phyloP scores from a whole-genome alignment of 2,888 invertebrate species.

The Pandemis cinnamomeana region DNA sequence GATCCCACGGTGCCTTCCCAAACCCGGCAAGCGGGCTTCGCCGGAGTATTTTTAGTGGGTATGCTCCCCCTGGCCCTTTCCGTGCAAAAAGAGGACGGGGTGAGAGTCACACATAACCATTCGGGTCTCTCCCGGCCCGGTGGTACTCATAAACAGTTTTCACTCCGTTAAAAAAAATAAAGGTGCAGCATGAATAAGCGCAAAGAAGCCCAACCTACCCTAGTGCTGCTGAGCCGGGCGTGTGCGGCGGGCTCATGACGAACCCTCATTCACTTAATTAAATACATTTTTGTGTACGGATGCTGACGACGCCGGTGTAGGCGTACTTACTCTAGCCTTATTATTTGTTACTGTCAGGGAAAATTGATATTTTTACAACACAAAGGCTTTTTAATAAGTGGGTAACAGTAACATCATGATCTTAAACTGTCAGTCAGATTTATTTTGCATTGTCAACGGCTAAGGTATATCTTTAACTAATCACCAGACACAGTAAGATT shows the following conservation, averaged over 20 bases:
- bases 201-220: background rate
- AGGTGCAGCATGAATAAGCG: background rate
- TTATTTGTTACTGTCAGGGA: background rate
- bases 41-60: too few species aligned
- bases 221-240: background rate
- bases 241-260: background rate
- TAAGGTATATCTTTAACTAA: too few species aligned
- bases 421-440: background rate
- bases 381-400: background rate
- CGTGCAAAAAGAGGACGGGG: too few species aligned
- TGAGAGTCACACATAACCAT: too few species aligned
- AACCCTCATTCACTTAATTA: constrained; percentile 4
- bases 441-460: background rate
- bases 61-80: too few species aligned
- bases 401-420: background rate
- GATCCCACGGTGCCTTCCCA: too few species aligned
- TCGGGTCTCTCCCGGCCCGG: too few species aligned
- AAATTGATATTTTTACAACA: constrained; percentile 1
- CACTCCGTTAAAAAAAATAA: too few species aligned
- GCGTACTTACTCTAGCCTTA: background rate
- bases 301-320: background rate
- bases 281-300: too few species aligned
- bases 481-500: too few species aligned
- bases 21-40: too few species aligned
- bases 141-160: too few species aligned